Evolutionary conservation across 2,888 invertebrate genomes (phyloP), one percentile per base, ranked within the genome.

Genomic region (Trissolcus brochymenae): DNA sequence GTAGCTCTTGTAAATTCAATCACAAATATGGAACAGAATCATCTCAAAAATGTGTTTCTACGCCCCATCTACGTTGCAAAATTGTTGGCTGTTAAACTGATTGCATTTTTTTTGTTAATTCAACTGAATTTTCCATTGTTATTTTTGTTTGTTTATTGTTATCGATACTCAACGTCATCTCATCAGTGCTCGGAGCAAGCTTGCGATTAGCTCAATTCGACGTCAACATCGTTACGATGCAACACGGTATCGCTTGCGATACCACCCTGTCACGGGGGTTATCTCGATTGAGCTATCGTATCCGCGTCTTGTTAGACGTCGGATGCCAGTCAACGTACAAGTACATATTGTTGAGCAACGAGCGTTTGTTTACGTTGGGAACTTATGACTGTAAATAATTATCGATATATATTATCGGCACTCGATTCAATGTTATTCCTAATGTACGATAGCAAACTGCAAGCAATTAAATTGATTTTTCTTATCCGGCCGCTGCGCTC

Each of bases 291-390:
- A 50, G 43, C 50, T 56, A 41, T 57, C 50, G 56, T 29, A 49
- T 50, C 54, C 21, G 50, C 40, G 57, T 66, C 56, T 49, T 66
- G 57, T 66, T 50, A 9, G 21, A 50, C 59, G 53, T 59, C 59
- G 53, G n/a, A 9, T 25, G 67, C 46, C 67, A 67, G 43, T 65
- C 56, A 56, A 35, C 49, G 49, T n/a, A 50, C 65, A 65, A 65
- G 50, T 64, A 54, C 35, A 35, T 35, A 35, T 62, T 35, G 43
- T 65, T 65, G 65, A 56, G 65, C 54, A 55, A 55, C 41, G 25
- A 65, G 13, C 49, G 60, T 50, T 35, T 35, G 35, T 60, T 60
- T 60, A 21, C 50, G 59, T 59, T 59, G 25, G 46, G 46, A 59
- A 59, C 46, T 59, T 46, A 59, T 25, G 46, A 17, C 43, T 16